These are phyloP conservation scores for Belgica antarctica DNA, from an alignment of 2,888 invertebrate genomes.

Conservation along the genomic window DNA sequence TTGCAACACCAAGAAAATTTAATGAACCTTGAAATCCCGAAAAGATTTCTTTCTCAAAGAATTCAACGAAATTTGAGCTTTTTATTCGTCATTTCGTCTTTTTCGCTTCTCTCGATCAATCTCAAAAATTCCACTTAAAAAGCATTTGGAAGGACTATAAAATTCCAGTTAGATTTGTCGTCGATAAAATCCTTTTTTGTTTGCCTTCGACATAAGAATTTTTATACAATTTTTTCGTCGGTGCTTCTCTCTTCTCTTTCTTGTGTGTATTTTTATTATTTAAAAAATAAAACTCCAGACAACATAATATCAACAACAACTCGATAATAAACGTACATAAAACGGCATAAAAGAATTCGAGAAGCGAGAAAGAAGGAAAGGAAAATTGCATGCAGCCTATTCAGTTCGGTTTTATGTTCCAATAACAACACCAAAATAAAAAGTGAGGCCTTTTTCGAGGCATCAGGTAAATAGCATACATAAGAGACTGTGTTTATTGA, in stretches of 20 bases:
- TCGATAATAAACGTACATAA: slow-evolving; percentile 29
- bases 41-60: too few relatives aligned
- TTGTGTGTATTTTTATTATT: slow-evolving; percentile 17
- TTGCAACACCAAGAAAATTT: too few relatives aligned
- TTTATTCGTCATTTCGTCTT: too few relatives aligned
- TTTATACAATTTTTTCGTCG: background rate
- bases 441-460: slow-evolving; percentile 21
- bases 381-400: slow-evolving; percentile 40
- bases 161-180: slow-evolving; percentile 30
- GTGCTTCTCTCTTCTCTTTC: too few relatives aligned
- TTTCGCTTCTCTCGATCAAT: slow-evolving; percentile 39
- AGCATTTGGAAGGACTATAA: background rate
- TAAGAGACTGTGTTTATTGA: slow-evolving; percentile 35
- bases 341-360: slow-evolving; percentile 31
- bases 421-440: slow-evolving; percentile 22
- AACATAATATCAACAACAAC: slow-evolving; percentile 32
- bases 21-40: too few relatives aligned
- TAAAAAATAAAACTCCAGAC: slow-evolving; percentile 31
- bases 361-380: slow-evolving; percentile 2
- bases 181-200: slow-evolving; percentile 23
- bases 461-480: slow-evolving; percentile 31
- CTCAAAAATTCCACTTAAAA: slow-evolving; percentile 14
- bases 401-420: slow-evolving; percentile 38
- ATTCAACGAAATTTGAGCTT: too few relatives aligned
- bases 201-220: slow-evolving; percentile 22